Evolutionary conservation across 2,113 vertebrate species (phyloP), one percentile per base, ranked within the genome.

Genomic region (Piaya cayana): DNA sequence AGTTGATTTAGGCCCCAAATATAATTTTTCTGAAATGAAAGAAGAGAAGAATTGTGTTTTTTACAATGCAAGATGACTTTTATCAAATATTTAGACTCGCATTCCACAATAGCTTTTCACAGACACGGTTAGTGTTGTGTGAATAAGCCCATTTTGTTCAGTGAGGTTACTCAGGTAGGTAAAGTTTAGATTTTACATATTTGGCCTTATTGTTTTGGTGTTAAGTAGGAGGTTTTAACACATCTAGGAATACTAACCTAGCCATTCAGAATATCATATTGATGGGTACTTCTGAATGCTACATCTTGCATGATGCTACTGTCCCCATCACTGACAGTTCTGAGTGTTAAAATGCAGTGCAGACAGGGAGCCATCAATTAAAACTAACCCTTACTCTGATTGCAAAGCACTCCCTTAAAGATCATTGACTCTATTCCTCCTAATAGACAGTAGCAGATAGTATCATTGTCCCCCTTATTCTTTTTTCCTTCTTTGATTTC

Each of bases 301-400:
- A 5, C 2, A 16, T 5, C 15, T 32, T 16, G 26, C 5, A 6
- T 0, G 14, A 34, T 3, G 32, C 32, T 52, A 3, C n/a, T 13
- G 11, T 34, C 43, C 43, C 52, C 32, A 13, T 21, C 53, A 11
- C 21, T 5, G 29, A 11, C 29, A 22, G 0, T 2, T 43, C 52
- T 70, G 56, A n/a, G 16, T 29, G 58, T 49, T 23, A 26, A 53
- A 88, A 60, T 17, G 19, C 27, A 43, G 32, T 11, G 37, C 12
- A 34, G 53, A 56, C 5, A 71, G 59, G 12, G 64, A 56, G 65
- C n/a, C 72, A 22, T 59, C 37, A 65, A 90, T 70, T 86, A 64
- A 81, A 88, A 25, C 25, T 68, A 79, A 10, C 5, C 22, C 11
- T 9, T 39, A 8, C 42, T 42, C 64, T 36, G 29, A 34, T n/a